Evolutionary conservation across 2,113 vertebrate genomes (phyloP).

Genomic region (mouse (Mus musculus)): DNA sequence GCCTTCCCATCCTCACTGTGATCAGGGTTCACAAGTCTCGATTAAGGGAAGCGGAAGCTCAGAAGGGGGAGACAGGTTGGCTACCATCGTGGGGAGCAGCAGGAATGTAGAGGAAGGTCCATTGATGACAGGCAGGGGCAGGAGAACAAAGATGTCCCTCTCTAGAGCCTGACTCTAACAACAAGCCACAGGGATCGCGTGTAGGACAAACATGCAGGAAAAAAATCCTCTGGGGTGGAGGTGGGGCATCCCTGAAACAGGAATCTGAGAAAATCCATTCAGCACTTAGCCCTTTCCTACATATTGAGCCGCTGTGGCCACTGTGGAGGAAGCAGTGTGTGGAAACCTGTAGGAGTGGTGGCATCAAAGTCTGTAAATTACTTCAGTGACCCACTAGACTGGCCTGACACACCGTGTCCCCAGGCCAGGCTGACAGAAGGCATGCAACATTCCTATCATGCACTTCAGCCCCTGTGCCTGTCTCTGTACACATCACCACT

Average conservation of each 20-base stretch:
- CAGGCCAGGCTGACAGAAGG: background rate
- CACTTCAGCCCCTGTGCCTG: background rate
- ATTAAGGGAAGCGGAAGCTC: background rate
- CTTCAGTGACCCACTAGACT: background rate
- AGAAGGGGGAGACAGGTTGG: background rate
- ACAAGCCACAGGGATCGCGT: background rate
- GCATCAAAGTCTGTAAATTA: background rate
- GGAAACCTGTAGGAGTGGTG: background rate
- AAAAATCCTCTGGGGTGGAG: background rate
- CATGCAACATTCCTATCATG: background rate
- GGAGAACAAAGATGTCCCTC: background rate
- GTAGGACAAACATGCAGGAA: background rate
- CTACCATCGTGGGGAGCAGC: rapidly evolving
- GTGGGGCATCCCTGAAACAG: background rate
- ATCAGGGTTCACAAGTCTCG: background rate
- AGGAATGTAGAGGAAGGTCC: background rate
- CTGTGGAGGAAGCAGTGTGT: background rate
- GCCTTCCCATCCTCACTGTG: background rate
- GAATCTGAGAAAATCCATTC: background rate
- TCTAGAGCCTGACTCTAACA: background rate
- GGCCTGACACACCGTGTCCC: rapidly evolving
- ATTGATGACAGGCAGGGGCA: background rate
- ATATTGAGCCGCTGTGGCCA: background rate
- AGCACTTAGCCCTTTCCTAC: background rate
- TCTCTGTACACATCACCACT: no score